These are phyloP conservation scores for Lacerta agilis DNA, from an alignment of 2,797 vertebrate species.

Conservation along the genomic window DNA sequence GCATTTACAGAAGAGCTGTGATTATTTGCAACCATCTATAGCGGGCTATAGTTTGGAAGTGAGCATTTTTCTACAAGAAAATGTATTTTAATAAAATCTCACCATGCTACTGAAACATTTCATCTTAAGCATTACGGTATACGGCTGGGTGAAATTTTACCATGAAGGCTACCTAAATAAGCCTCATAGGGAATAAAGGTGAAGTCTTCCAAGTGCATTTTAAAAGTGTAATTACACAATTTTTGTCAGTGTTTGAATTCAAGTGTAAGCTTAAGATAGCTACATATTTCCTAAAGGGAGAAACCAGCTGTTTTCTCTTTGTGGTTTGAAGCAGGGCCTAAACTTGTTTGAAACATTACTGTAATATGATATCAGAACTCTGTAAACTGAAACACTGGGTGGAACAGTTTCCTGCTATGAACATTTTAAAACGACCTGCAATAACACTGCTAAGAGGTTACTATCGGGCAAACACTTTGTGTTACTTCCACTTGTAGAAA, in stretches of 20 bases:
- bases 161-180: neutral
- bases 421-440: conserved; percentile 82
- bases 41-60: neutral
- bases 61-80: neutral
- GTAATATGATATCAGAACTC: conserved; percentile 79
- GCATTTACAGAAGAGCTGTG: neutral
- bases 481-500: conserved; percentile 33
- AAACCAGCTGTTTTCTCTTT: conserved; percentile 65
- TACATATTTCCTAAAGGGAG: conserved; percentile 37
- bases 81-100: too few species aligned
- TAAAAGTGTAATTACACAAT: conserved; percentile 22
- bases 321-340: conserved; percentile 45
- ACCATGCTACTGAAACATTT: neutral
- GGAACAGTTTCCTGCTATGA: conserved; percentile 78
- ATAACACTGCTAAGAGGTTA: conserved; percentile 92
- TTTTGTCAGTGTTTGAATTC: conserved; percentile 15
- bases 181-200: neutral
- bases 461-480: conserved; percentile 81
- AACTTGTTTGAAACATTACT: conserved; percentile 64
- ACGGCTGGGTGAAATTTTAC: neutral
- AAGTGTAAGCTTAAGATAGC: conserved; percentile 37
- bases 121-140: neutral
- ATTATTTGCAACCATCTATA: neutral
- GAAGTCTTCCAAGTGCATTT: conserved; percentile 9
- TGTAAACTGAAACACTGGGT: conserved; percentile 72